Percentiles rank a stretch among this genome's conserved stretches.
Conservation (phyloP, 2,113 vertebrate genomes). For the Aplodontia rufa region DNA sequence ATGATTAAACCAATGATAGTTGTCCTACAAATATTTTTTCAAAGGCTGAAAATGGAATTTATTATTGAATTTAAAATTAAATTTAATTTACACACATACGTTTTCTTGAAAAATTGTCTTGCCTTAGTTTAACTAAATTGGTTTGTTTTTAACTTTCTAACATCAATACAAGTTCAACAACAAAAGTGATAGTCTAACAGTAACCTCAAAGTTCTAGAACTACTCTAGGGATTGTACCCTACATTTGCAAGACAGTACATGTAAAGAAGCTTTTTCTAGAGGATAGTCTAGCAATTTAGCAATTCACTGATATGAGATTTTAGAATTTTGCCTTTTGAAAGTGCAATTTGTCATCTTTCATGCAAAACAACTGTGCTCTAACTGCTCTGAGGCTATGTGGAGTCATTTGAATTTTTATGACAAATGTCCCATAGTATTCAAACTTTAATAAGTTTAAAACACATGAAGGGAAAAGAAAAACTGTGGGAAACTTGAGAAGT, state of each 20-base stretch:
- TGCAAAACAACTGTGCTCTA: constrained; percentile 38
- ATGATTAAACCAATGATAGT: not conserved
- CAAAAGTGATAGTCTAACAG: not conserved
- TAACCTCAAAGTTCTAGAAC: not conserved
- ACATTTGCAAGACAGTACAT: not conserved
- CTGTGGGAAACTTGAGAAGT: constrained; percentile 80
- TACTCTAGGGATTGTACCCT: not conserved
- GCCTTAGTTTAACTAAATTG: not conserved
- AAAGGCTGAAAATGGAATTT: not conserved
- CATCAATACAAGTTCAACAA: not conserved
- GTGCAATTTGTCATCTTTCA: not conserved
- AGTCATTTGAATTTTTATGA: constrained; percentile 55
- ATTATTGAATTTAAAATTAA: constrained; percentile 12
- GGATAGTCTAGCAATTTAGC: not conserved
- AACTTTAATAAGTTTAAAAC: constrained; percentile 41
- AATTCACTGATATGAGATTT: not conserved
- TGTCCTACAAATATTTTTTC: not conserved
- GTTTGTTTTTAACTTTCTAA: not conserved
- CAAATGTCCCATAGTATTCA: constrained; percentile 23
- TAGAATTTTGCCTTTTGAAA: not conserved
- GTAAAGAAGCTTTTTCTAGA: not conserved
- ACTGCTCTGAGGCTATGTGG: not conserved
- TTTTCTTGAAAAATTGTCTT: not conserved
- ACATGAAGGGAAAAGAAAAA: not conserved
- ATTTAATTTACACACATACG: not conserved